A percentile compares a stretch with the other conserved stretches of the same genome.
These are phyloP conservation scores for Caracal caracal DNA, from an alignment of 2,113 vertebrate species.

Conservation along the genomic window DNA sequence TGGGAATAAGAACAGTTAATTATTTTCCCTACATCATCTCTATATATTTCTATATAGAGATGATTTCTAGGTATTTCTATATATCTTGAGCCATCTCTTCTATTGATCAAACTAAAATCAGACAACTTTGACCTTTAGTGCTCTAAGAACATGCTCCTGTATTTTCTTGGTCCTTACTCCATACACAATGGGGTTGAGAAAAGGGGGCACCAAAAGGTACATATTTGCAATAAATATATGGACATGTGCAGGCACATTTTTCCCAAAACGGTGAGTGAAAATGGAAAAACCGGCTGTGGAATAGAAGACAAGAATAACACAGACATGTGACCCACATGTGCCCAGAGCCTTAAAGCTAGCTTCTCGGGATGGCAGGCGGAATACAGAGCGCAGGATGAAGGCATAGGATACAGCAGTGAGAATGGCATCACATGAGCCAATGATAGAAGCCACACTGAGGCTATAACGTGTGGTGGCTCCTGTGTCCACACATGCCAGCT, in stretches of 20 bases:
- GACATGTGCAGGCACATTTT: constrained; percentile 23
- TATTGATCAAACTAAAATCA: not conserved
- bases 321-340: constrained; percentile 61
- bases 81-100: not conserved
- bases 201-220: constrained; percentile 51
- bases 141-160: not conserved
- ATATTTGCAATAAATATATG: constrained; percentile 56
- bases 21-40: not conserved
- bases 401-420: too few relatives aligned
- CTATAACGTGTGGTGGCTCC: too few relatives aligned
- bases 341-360: constrained; percentile 42
- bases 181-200: constrained; percentile 21
- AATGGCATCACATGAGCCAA: too few relatives aligned
- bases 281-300: constrained; percentile 51
- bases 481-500: too few relatives aligned
- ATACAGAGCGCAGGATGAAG: not conserved
- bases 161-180: constrained; percentile 48
- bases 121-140: not conserved
- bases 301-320: constrained; percentile 58
- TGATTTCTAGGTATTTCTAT: not conserved
- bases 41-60: not conserved
- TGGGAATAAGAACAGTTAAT: not conserved
- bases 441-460: too few relatives aligned
- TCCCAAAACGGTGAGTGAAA: constrained; percentile 52
- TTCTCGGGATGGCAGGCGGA: not conserved